Percentiles rank a stretch among this genome's conserved stretches.
These are phyloP conservation scores for Dyspetes luteomarginatus DNA, from an alignment of 2,888 invertebrate species.

Conservation along the genomic window DNA sequence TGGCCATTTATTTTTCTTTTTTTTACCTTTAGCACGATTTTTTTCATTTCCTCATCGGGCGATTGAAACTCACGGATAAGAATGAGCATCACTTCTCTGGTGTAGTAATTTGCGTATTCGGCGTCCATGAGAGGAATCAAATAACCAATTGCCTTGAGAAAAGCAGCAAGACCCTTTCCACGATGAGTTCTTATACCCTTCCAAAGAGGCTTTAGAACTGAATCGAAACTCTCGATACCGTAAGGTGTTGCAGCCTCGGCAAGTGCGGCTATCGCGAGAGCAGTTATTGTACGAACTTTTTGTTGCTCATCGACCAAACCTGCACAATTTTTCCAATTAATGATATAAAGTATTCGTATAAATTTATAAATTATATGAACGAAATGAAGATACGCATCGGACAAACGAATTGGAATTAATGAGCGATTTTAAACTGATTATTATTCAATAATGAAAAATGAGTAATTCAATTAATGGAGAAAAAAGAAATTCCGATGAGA, in stretches of 20 bases:
- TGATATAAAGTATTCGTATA: too few species aligned
- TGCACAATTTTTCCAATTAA: constrained; percentile 73
- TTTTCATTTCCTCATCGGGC: constrained; percentile 99
- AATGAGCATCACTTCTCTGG: constrained; percentile 99
- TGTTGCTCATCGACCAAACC: constrained; percentile 99
- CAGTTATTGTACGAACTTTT: constrained; percentile 99
- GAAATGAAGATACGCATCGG: too few species aligned
- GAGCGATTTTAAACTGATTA: too few species aligned
- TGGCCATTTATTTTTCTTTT: too few species aligned
- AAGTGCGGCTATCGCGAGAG: constrained; percentile 98
- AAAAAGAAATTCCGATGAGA: not conserved
- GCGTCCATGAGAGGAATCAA: constrained; percentile 99
- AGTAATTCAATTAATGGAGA: not conserved
- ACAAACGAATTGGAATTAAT: too few species aligned
- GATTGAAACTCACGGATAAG: constrained; percentile 99
- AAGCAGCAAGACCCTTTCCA: constrained; percentile 98
- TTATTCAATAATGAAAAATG: too few species aligned
- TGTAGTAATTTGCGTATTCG: constrained; percentile 99
- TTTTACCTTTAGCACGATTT: constrained; percentile 98
- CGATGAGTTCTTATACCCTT: constrained; percentile 97
- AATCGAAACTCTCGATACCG: constrained; percentile 99
- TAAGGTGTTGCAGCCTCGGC: constrained; percentile 99
- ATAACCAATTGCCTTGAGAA: constrained; percentile 99
- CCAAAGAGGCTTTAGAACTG: constrained; percentile 99
- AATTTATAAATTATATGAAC: too few species aligned